Evolutionary conservation across 1,140 invertebrate genomes (phyloP), one percentile per base, ranked within the genome.

Genomic region (Zaprionus lachaisei): DNA sequence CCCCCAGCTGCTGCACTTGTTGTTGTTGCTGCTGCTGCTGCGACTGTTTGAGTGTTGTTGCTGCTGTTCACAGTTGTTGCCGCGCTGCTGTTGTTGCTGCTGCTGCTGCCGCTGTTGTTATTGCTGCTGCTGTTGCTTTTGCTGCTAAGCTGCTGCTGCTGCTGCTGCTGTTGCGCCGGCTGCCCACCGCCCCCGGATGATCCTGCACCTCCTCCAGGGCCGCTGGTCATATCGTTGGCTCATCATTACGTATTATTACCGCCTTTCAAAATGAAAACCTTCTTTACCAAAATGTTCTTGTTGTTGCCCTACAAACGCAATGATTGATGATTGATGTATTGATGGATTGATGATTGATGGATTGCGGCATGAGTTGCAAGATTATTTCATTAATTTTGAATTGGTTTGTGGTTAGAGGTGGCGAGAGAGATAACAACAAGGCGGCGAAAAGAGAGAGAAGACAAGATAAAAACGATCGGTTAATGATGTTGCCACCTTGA

Each of bases 231-330:
- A 92, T 92, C 91, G 91, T 91, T 91, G 91, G 91, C 81, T 92
- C 91, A 93, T 93, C 92, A 93, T 93, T 93, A 92, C 92, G 92
- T 92, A 92, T 93, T 93, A 80, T 93, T 92, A 83, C 91, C 81
- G 78, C 92, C 92, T 90, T 93, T 92, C 72, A 93, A 92, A 93
- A 93, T 93, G 91, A 93, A 93, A 92, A 93, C 91, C 85, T 92
- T 92, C 91, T 92, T 92, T 86, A 92, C 92, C 92, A 92, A 92
- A 92, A 92, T 92, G 82, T 92, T 92, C 89, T 92, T 92, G 75
- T 92, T 92, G 85, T 92, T 92, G 89, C 87, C 91, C 92, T 92
- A 71, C 22, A 51, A 51, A 51, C 41, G 37, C 72, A 56, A 83
- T 12, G 77, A 68, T 63, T 55, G n/a, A 28, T 61, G 72, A 24